A percentile compares a stretch with the other conserved stretches of the same genome.
Conservation (phyloP, 2,113 vertebrate species). For the Cyrtonyx montezumae region DNA sequence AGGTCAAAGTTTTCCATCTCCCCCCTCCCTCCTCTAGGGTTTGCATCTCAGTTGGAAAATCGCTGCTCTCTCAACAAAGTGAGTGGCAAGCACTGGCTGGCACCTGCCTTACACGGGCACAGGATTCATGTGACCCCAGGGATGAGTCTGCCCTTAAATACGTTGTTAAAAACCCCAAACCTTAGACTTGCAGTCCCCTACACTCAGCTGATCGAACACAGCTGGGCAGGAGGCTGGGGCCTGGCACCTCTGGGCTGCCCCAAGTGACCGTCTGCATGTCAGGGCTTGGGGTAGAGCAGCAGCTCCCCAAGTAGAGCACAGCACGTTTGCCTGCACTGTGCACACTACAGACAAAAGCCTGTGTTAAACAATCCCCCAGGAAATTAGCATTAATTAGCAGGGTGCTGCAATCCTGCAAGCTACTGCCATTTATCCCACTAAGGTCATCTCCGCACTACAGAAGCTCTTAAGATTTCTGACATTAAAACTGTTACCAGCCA, state of each 20-base stretch:
- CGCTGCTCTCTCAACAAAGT: not conserved
- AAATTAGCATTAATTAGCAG: conserved; percentile 41
- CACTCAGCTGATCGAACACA: not conserved
- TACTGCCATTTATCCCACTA: not conserved
- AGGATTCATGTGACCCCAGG: not conserved
- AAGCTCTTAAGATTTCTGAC: conserved; percentile 10
- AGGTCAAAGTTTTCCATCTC: not conserved
- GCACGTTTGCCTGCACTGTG: not conserved
- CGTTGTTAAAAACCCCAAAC: not conserved
- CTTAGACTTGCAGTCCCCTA: not conserved
- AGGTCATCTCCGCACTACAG: not conserved
- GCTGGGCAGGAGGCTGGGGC: not conserved
- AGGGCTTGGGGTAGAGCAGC: not conserved
- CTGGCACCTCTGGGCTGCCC: not conserved
- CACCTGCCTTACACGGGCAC: not conserved
- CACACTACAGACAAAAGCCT: not conserved
- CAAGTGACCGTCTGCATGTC: not conserved
- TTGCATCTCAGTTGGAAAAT: rapidly evolving
- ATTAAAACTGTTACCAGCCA: not conserved
- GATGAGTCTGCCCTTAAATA: not conserved
- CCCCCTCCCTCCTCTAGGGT: not conserved
- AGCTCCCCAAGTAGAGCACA: rapidly evolving
- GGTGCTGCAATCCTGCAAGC: not conserved
- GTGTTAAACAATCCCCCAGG: not conserved
- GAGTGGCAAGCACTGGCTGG: not conserved